Conservation (phyloP, 2,113 vertebrate species). For the Mungos mungo region DNA sequence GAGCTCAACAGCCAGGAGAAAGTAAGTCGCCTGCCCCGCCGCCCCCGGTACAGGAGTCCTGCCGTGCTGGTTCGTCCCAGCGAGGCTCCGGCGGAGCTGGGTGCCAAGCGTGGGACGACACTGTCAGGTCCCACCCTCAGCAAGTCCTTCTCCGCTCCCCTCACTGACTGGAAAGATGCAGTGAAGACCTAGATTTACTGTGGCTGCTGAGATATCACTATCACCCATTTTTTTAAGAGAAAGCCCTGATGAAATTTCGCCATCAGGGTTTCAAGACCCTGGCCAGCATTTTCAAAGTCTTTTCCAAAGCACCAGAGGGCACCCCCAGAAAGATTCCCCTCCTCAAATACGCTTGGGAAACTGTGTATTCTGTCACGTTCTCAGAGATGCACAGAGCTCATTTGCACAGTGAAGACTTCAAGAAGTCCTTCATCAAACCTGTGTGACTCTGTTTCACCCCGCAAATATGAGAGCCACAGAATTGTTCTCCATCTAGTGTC, state of each 20-base stretch:
- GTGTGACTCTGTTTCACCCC: not conserved
- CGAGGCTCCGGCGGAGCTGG: not conserved
- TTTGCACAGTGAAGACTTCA: not conserved
- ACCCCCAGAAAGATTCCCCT: not conserved
- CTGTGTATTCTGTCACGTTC: not conserved
- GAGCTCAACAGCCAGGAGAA: conserved; percentile 96
- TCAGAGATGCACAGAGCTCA: not conserved
- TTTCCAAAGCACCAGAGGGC: not conserved
- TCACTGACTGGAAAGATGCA: not conserved
- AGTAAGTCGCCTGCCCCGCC: conserved; percentile 77
- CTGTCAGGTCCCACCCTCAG: not conserved
- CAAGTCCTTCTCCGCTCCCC: not conserved
- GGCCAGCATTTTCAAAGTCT: not conserved
- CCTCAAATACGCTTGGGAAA: not conserved
- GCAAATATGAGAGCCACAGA: not conserved
- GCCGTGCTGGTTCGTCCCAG: not conserved
- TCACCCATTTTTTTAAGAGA: not conserved
- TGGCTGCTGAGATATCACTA: not conserved
- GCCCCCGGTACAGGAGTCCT: not conserved
- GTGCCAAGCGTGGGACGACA: not conserved
- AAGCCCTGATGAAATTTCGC: not conserved
- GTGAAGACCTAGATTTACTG: not conserved
- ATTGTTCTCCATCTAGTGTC: not conserved
- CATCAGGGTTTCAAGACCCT: not conserved
- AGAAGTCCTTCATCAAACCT: not conserved